A percentile compares a stretch with the other conserved stretches of the same genome.
Evolutionary conservation across 2,888 invertebrate species (phyloP).

Genomic region (Troides aeacus): DNA sequence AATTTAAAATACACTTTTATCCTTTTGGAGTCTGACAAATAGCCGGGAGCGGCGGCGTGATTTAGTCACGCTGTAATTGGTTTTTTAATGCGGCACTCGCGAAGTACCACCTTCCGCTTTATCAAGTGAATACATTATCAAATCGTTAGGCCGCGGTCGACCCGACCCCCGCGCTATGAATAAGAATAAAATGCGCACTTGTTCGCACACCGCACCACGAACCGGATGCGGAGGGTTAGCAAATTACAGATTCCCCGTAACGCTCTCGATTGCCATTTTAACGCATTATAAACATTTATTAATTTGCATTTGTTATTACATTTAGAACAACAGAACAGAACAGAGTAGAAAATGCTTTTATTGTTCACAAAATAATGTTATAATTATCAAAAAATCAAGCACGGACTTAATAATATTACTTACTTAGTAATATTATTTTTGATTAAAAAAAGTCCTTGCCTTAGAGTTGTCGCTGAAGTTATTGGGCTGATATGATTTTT

Average conservation of each 20-base stretch:
- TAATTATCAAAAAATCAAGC: no score
- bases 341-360: no score
- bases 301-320: constrained; percentile 55
- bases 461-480: no score
- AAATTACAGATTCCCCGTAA: constrained; percentile 67
- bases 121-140: constrained; percentile 81
- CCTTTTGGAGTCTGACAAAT: constrained; percentile 78
- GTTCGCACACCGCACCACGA: constrained; percentile 45
- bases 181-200: constrained; percentile 74
- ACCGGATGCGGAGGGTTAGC: constrained; percentile 53
- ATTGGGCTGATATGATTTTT: no score
- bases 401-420: no score
- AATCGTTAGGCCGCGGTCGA: constrained; percentile 73
- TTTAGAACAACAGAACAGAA: constrained; percentile 13
- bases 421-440: no score
- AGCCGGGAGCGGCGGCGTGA: constrained; percentile 69
- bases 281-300: constrained; percentile 72
- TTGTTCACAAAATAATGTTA: no score
- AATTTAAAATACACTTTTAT: constrained; percentile 78
- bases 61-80: constrained; percentile 79
- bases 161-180: constrained; percentile 65
- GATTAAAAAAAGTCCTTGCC: no score
- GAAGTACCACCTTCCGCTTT: constrained; percentile 78
- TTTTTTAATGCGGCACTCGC: constrained; percentile 77
- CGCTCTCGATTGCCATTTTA: constrained; percentile 57